These are phyloP conservation scores for Acanthaster planci DNA, from an alignment of 35 echinoderm and acorn worm species.

Conservation along the genomic window DNA sequence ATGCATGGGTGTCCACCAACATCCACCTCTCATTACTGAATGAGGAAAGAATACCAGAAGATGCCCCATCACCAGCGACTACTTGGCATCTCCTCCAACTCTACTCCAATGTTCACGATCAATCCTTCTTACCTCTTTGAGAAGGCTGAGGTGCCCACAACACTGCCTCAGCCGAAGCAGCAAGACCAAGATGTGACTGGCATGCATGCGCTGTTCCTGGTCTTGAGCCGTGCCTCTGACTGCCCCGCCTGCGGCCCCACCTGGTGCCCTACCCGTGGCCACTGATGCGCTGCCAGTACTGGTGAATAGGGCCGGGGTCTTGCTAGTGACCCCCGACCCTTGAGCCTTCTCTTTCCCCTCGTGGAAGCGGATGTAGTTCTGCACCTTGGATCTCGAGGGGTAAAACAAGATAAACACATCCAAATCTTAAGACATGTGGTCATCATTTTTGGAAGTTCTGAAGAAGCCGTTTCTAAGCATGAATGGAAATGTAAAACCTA, in stretches of 20 bases:
- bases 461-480: too few relatives aligned
- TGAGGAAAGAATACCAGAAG: too few relatives aligned
- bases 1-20: too few relatives aligned
- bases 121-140: constrained; percentile 73
- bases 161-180: constrained; percentile 88
- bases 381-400: constrained; percentile 63
- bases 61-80: too few relatives aligned
- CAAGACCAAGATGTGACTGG: constrained; percentile 70
- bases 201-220: constrained; percentile 39
- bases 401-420: background rate
- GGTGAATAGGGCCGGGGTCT: background rate
- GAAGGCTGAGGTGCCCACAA: constrained; percentile 86
- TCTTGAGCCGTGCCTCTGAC: too few relatives aligned
- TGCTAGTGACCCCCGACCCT: constrained; percentile 24
- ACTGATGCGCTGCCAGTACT: background rate
- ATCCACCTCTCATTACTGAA: too few relatives aligned
- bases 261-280: background rate
- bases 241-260: background rate
- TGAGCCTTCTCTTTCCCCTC: constrained; percentile 68
- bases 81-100: too few relatives aligned
- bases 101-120: too few relatives aligned
- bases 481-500: too few relatives aligned
- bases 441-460: too few relatives aligned
- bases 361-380: constrained; percentile 83
- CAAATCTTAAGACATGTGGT: background rate